phyloP scores from a whole-genome alignment of 2,888 invertebrate species.

The Drosophila imparisetae region DNA sequence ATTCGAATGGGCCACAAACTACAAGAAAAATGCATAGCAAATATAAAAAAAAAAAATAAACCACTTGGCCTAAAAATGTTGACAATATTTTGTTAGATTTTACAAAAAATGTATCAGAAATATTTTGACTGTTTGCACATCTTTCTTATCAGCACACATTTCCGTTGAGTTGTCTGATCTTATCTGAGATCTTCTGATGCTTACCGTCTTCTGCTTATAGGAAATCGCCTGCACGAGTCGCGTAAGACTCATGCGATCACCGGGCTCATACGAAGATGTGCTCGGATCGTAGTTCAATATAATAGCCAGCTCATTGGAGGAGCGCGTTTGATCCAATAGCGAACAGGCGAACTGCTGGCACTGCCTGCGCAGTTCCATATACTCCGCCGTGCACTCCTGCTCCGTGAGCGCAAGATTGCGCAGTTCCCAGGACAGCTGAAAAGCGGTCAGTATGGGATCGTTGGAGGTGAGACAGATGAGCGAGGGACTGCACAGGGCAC shows the following conservation, averaged over 20 bases:
- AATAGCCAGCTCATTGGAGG: constrained; percentile 96
- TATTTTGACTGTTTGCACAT: neutral
- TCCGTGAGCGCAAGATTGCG: constrained; percentile 95
- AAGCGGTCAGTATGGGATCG: constrained; percentile 97
- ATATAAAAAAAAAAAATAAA: neutral
- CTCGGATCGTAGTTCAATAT: constrained; percentile 96
- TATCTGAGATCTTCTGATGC: neutral
- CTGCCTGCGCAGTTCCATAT: constrained; percentile 92
- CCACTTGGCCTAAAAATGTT: neutral
- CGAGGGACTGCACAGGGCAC: constrained; percentile 96
- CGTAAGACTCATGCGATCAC: constrained; percentile 93
- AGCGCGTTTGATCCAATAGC: constrained; percentile 94
- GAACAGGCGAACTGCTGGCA: constrained; percentile 96
- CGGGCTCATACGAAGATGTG: constrained; percentile 89
- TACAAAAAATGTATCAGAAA: neutral
- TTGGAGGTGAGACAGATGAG: constrained; percentile 96
- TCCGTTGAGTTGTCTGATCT: neutral
- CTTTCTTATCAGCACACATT: neutral
- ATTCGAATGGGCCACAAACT: constrained; percentile 98
- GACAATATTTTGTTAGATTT: rapidly evolving
- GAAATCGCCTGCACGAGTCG: constrained; percentile 95
- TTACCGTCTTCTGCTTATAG: constrained; percentile 97
- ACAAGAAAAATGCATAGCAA: constrained; percentile 39
- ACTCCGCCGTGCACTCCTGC: constrained; percentile 96
- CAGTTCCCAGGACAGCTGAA: constrained; percentile 97